A percentile compares a stretch with the other conserved stretches of the same genome.
phyloP scores from a whole-genome alignment of 2,888 invertebrate species.

The Cephus pulcher region DNA sequence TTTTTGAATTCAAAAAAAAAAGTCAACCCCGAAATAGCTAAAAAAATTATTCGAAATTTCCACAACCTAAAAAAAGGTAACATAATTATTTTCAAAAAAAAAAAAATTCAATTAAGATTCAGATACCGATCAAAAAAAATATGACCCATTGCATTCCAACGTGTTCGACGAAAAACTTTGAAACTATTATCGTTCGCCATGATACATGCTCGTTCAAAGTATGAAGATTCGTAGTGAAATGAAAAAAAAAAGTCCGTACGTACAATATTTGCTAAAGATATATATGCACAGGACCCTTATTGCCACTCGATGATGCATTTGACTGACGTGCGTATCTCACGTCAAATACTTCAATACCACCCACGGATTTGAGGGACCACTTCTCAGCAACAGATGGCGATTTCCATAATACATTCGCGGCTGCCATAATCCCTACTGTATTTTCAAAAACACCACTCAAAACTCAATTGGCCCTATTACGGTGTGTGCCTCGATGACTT shows the following conservation, averaged over 20 bases:
- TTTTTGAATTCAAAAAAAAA: neutral
- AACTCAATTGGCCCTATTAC: neutral
- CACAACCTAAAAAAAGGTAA: neutral
- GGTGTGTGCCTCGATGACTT: neutral
- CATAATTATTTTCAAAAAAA: neutral
- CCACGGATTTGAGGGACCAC: conserved; percentile 14
- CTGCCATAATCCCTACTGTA: neutral
- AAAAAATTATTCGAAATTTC: neutral
- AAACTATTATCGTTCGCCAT: neutral
- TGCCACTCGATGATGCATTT: conserved; percentile 24
- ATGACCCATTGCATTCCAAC: neutral
- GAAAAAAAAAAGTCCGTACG: neutral
- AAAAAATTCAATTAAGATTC: neutral
- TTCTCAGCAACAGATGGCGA: conserved; percentile 25
- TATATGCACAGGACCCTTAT: conserved; percentile 20
- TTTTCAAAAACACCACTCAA: neutral
- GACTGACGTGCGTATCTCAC: conserved; percentile 21
- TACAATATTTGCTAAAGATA: conserved; percentile 9
- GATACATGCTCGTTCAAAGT: neutral
- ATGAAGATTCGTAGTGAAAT: neutral
- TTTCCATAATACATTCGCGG: conserved; percentile 4
- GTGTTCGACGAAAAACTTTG: neutral
- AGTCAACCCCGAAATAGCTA: neutral
- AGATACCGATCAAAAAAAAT: too few species aligned
- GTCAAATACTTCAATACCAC: conserved; percentile 24